These are phyloP conservation scores for Ceratina calcarata DNA, from an alignment of 1,140 invertebrate species.

Conservation along the genomic window DNA sequence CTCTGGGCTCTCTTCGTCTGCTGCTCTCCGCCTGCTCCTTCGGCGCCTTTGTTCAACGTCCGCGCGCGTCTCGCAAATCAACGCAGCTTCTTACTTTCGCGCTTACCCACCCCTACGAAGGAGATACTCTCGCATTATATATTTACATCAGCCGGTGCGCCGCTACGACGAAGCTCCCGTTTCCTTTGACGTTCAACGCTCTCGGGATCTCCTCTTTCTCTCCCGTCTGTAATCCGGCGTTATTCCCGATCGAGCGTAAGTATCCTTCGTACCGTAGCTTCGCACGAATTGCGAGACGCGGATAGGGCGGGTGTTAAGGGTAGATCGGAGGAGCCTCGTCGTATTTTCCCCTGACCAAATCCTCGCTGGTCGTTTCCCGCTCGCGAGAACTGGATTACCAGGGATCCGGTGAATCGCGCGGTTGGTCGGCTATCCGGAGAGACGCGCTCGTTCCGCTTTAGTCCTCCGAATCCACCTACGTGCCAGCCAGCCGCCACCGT, in stretches of 20 bases:
- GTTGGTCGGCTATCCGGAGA: neutral
- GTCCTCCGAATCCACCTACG: neutral
- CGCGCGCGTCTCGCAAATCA: slow-evolving; percentile 41
- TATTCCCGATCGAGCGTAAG: slow-evolving; percentile 24
- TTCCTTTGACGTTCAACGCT: neutral
- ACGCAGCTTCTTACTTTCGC: slow-evolving; percentile 36
- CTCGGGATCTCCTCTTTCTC: neutral
- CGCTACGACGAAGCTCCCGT: neutral
- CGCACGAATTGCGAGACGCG: slow-evolving; percentile 15
- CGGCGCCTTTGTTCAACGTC: slow-evolving; percentile 31
- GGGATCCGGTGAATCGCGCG: slow-evolving; percentile 15
- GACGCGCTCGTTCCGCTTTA: slow-evolving; percentile 3
- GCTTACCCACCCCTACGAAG: neutral
- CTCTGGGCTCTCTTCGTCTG: slow-evolving; percentile 18
- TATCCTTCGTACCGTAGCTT: neutral
- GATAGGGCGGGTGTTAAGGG: slow-evolving; percentile 21
- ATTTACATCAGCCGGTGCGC: slow-evolving; percentile 3
- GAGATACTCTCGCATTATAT: neutral
- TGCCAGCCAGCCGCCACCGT: neutral
- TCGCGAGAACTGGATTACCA: slow-evolving; percentile 34
- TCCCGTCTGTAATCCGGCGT: neutral
- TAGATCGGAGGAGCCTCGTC: slow-evolving; percentile 8
- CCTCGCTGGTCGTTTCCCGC: slow-evolving; percentile 2
- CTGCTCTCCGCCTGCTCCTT: neutral
- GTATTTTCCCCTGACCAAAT: slow-evolving; percentile 30